Percentiles rank a stretch among this genome's conserved stretches.
Evolutionary conservation across 1,140 invertebrate genomes (phyloP).

Genomic region (Pseudomyrmex cubaensis): DNA sequence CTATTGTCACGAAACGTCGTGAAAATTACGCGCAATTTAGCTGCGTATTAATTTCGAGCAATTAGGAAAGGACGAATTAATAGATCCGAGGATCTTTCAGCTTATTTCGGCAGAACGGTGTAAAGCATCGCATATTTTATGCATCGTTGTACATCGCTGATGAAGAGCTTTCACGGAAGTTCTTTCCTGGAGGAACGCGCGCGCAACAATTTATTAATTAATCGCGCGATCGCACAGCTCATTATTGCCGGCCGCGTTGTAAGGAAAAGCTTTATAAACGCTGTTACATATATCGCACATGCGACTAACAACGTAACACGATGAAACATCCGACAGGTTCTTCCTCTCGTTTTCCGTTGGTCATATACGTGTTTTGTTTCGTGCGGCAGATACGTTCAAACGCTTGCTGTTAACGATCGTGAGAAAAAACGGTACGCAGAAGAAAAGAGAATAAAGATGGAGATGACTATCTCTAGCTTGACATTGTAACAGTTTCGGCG

Average conservation of each 20-base stretch:
- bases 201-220: constrained; percentile 54
- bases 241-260: constrained; percentile 18
- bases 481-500: neutral
- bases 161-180: constrained; percentile 58
- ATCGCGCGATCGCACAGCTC: constrained; percentile 35
- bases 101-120: constrained; percentile 26
- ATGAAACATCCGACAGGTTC: constrained; percentile 26
- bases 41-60: neutral
- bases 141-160: constrained; percentile 52
- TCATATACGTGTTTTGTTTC: neutral
- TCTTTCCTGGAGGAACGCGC: constrained; percentile 36
- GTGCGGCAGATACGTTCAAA: neutral
- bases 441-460: neutral
- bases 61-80: constrained; percentile 10
- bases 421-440: neutral
- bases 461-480: neutral
- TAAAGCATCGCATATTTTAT: constrained; percentile 50
- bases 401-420: constrained; percentile 1
- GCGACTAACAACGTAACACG: constrained; percentile 42
- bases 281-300: constrained; percentile 3
- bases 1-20: neutral
- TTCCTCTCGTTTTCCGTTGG: constrained; percentile 33
- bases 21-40: constrained; percentile 3
- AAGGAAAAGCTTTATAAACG: constrained; percentile 17
- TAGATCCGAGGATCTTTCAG: constrained; percentile 15